Evolutionary conservation across 2,113 vertebrate genomes (phyloP).

Genomic region (Chrysochloris asiatica): DNA sequence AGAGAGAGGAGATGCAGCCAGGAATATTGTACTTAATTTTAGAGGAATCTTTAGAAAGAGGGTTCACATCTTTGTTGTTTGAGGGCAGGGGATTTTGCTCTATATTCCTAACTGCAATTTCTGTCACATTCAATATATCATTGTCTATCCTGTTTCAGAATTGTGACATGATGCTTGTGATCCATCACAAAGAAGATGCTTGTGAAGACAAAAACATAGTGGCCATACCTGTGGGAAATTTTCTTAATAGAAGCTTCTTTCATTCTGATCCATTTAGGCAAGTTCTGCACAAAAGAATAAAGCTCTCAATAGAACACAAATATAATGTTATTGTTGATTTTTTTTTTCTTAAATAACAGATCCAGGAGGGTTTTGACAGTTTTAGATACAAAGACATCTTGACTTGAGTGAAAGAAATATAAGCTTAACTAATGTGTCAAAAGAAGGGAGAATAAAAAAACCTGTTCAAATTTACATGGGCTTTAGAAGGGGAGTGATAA

Average conservation of each 20-base stretch:
- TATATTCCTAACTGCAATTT: not conserved
- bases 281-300: slow-evolving; percentile 30
- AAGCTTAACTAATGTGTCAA: not conserved
- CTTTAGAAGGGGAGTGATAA: not conserved
- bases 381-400: not conserved
- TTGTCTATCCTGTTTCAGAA: not conserved
- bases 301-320: not conserved
- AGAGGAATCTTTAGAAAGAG: not conserved
- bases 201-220: not conserved
- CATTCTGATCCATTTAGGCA: not conserved
- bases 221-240: not conserved
- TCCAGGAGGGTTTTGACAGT: slow-evolving; percentile 17
- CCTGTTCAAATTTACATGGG: no score
- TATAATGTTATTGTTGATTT: not conserved
- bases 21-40: not conserved
- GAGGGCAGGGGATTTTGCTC: not conserved
- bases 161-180: no score
- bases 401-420: not conserved
- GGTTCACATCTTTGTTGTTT: not conserved
- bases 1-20: not conserved
- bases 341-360: not conserved
- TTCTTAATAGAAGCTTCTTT: not conserved
- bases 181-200: not conserved
- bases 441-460: not conserved
- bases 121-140: not conserved